Base-by-base conservation (phyloP, 2,888 invertebrate genomes). In the Mayetiola destructor region DNA sequence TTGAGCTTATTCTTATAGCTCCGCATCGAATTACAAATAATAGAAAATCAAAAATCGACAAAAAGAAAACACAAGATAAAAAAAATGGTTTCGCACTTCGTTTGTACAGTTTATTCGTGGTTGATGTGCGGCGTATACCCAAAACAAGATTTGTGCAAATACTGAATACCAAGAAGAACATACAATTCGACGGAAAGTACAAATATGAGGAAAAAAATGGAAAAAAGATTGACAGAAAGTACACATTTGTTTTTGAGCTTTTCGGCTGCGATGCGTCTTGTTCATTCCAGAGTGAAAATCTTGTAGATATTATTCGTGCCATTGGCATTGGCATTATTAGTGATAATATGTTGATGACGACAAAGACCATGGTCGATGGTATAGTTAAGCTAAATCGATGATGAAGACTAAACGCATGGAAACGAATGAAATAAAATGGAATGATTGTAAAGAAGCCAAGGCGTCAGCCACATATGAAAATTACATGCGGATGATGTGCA, bases 241-340 rank as follows among this genome's bases (percentile, higher is more conserved):
- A n/a, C n/a, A n/a, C n/a, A n/a, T 37, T 6, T 37, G 37, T 37
- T 16, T n/a, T 37, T 37, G n/a, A 37, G 37, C 37, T 37, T 37
- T 37, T 37, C 8, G n/a, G 10, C 12, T 27, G 18, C 27, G 12
- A 3, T 36, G 3, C 23, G 42, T n/a, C 48, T 27, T 48, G 48
- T 16, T 48, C 29, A 48, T 27, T 48, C n/a, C 48, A 48, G n/a
- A 27, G 48, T 48, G 27, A 48, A 48, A n/a, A 48, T 48, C 27
- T 27, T 48, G 48, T 48, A 48, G 27, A 48, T 48, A 48, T 48
- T 48, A 48, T 23, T 27, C 48, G 48, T 27, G 48, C 48, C 48
- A 48, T 48, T 48, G 48, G 48, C 29, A 48, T 48, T 48, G 27
- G 48, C 29, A 48, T 48, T 48, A 48, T 48, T 48, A 48, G 48